Evolutionary conservation across 2,888 invertebrate genomes (phyloP), one percentile per base, ranked within the genome.

Genomic region (Calameuta idolon): DNA sequence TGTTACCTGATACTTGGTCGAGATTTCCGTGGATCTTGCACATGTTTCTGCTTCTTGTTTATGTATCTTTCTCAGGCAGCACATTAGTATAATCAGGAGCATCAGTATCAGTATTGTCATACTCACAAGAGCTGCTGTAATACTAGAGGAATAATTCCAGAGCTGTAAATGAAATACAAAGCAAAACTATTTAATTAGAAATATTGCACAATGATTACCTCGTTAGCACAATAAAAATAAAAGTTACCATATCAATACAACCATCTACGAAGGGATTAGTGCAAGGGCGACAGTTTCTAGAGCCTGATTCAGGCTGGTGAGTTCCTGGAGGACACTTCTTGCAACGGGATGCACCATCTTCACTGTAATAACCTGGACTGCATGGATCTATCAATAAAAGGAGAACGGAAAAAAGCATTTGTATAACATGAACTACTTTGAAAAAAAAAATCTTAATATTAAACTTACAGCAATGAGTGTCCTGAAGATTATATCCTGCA

Each of bases 221-320:
- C 12, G 73, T 74, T 79, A 77, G 69, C 30, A 69, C 35, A 35
- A 73, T 69, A 55, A 74, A 31, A 73, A 69, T 73, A 34, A 34
- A 71, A 12, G 55, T 69, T 84, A 88, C 88, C 87, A 88, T 89
- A 77, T 86, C 83, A 80, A 86, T 83, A 78, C 89, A 89, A 73
- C 87, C 88, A 76, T 87, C 86, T 77, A 86, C 82, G 82, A 88
- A 87, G 81, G 88, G 88, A 86, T 87, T 88, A 83, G 86, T 86
- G 74, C 89, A 89, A 83, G 86, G 81, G 55, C 82, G 86, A 83
- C 88, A 89, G 82, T 83, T 82, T 80, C 86, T 82, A 55, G 88
- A 84, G 74, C 88, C 89, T 75, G 83, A 81, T 81, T 86, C 86
- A 69, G 87, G 87, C 78, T 89, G 89, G 83, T 88, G 83, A 75